These are phyloP conservation scores for Pagetopsis macropterus DNA, from an alignment of 2,797 vertebrate genomes.

Conservation along the genomic window DNA sequence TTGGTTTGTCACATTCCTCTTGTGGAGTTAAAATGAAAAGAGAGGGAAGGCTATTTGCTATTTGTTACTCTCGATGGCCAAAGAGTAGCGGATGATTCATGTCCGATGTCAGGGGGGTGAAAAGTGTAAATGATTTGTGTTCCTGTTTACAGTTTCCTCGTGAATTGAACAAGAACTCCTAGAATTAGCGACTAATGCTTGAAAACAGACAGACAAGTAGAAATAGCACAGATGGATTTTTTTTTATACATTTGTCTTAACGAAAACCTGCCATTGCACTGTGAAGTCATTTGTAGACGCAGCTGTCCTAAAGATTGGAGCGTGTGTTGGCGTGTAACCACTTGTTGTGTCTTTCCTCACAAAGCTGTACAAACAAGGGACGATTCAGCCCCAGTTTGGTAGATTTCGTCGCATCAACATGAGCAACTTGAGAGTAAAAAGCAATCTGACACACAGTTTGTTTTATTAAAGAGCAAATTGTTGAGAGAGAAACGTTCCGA, in stretches of 20 bases:
- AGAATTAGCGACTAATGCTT: constrained; percentile 22
- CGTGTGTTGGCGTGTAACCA: constrained; percentile 9
- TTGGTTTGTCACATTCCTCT: constrained; percentile 24
- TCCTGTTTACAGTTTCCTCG: constrained; percentile 49
- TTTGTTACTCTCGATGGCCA: constrained; percentile 58
- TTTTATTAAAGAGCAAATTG: background rate
- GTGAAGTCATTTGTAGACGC: constrained; percentile 66
- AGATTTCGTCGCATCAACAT: constrained; percentile 4
- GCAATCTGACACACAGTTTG: background rate
- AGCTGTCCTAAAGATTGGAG: constrained; percentile 24
- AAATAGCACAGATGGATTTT: constrained; percentile 40
- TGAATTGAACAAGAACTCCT: constrained; percentile 16
- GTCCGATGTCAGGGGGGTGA: background rate
- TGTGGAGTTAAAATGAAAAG: background rate
- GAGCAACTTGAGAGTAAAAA: background rate
- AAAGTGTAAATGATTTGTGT: constrained; percentile 8
- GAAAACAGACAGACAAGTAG: background rate
- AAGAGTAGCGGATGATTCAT: constrained; percentile 59
- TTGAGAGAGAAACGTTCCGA: background rate
- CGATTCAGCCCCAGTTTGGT: constrained; percentile 16
- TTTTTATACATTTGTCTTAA: constrained; percentile 72
- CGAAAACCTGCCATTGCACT: constrained; percentile 76
- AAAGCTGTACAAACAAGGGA: constrained; percentile 13
- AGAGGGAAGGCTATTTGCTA: background rate
- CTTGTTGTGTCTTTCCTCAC: constrained; percentile 17